Percentiles rank a stretch among this genome's conserved stretches.
phyloP scores from a whole-genome alignment of 1,140 invertebrate genomes.

The Papilio glaucus region DNA sequence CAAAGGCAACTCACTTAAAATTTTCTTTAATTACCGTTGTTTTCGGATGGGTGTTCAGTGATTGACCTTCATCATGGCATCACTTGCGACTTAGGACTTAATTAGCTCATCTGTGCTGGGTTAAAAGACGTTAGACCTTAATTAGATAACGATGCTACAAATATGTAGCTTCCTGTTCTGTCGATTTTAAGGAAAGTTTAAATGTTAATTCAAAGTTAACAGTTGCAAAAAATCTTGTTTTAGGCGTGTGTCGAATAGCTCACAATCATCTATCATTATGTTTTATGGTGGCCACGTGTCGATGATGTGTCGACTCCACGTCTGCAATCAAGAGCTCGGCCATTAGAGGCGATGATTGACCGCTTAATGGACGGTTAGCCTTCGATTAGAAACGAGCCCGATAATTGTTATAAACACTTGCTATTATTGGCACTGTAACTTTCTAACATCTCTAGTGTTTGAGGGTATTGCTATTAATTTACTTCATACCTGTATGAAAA shows the following conservation, averaged over 20 bases:
- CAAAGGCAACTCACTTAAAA: too few species aligned
- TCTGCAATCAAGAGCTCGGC: constrained; percentile 32
- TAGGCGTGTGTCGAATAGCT: constrained; percentile 13
- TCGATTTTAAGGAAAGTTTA: not conserved
- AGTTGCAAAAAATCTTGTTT: constrained; percentile 14
- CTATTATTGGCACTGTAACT: constrained; percentile 8
- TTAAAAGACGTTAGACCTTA: not conserved
- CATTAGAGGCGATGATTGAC: constrained; percentile 26
- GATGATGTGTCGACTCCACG: constrained; percentile 30
- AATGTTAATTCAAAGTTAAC: not conserved
- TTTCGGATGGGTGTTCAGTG: too few species aligned
- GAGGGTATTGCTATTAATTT: not conserved
- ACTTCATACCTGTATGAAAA: not conserved
- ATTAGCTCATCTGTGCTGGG: too few species aligned
- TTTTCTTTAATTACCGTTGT: too few species aligned
- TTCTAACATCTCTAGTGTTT: constrained; percentile 2
- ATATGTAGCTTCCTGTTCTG: not conserved
- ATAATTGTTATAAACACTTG: constrained; percentile 30
- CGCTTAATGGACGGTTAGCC: constrained; percentile 34
- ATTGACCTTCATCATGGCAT: too few species aligned
- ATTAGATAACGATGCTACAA: too few species aligned
- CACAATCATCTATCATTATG: constrained; percentile 27
- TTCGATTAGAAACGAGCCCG: constrained; percentile 33
- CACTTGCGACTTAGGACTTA: too few species aligned
- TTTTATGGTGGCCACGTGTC: constrained; percentile 35